Evolutionary conservation across 2,113 vertebrate species (phyloP).

Genomic region (Trogon surrucura): DNA sequence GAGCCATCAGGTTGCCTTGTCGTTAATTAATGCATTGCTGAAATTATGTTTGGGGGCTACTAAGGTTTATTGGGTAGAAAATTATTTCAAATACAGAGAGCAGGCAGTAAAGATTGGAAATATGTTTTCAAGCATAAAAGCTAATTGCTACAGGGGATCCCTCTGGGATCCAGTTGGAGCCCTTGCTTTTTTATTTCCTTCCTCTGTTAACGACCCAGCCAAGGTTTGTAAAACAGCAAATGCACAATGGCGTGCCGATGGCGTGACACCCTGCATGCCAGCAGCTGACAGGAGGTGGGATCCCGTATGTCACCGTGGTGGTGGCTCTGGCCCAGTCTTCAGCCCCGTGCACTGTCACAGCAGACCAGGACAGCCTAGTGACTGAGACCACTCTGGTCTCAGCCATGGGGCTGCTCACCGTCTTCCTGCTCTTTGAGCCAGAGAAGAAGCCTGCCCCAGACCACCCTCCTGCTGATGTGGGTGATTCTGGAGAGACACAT

Average conservation of each 20-base stretch:
- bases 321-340: not conserved
- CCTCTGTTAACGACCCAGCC: conserved; percentile 46
- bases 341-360: not conserved
- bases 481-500: not conserved
- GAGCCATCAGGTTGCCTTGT: not conserved
- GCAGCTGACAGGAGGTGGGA: not conserved
- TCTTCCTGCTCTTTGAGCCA: not conserved
- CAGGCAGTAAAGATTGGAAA: conserved; percentile 63
- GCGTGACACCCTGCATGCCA: not conserved
- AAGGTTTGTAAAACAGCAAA: conserved; percentile 58
- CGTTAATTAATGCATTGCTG: conserved; percentile 60
- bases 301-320: rapidly evolving
- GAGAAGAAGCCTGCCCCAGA: not conserved
- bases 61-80: conserved; percentile 71
- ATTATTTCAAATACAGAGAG: conserved; percentile 65
- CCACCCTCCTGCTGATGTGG: not conserved
- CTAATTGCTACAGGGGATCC: conserved; percentile 65
- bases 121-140: conserved; percentile 63
- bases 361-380: not conserved
- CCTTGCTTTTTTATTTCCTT: conserved; percentile 59
- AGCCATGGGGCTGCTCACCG: not conserved
- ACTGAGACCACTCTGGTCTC: not conserved
- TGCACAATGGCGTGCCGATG: not conserved
- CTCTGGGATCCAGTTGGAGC: conserved; percentile 64
- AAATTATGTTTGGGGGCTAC: conserved; percentile 65